Evolutionary conservation across 2,113 vertebrate genomes (phyloP), one percentile per base, ranked within the genome.

Genomic region (Hipposideros armiger): DNA sequence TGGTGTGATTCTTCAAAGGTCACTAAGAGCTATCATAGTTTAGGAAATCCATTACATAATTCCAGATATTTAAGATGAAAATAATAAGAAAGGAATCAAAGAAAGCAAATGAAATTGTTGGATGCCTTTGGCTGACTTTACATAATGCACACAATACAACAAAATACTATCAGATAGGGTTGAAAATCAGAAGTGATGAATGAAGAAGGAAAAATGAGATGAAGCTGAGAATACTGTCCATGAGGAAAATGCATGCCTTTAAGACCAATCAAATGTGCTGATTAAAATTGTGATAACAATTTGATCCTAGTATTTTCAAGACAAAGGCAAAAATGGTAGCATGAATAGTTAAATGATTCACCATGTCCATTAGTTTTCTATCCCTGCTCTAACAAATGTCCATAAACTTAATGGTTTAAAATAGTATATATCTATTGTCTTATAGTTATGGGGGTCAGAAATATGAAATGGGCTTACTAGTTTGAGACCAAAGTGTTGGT

Each of bases 1-100:
- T 45, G 28, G 30, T 84, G 20, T 84, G 42, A 96, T 87, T 56
- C 40, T 95, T 80, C 42, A 70, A 69, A 97, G 20, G 70, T 94
- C 81, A 83, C n/a, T 19, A 52, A 83, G 40, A 95, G 67, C 26
- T 45, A 47, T 74, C 20, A 52, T 69, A 62, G 91, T 90, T 83
- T 73, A 90, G 36, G 60, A 92, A 90, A 84, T 42, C 14, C 3
- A 64, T 83, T 66, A 42, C 36, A 80, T 56, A 76, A 0, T 85
- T 73, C 47, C 58, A 86, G 19, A 73, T 85, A 22, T 20, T 84
- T 86, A 60, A 88, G 26, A 47, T 67, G 60, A 91, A 90, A 95
- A 85, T 84, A 26, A 82, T 76, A 72, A 13, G 24, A 66, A 69
- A 73, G n/a, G 60, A 76, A 82, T 90, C 6, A 52, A 90, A 86